Percentiles rank a stretch among this genome's conserved stretches.
Conservation (phyloP, 2,797 vertebrate genomes). For the Neosilurus hyrtlii region DNA sequence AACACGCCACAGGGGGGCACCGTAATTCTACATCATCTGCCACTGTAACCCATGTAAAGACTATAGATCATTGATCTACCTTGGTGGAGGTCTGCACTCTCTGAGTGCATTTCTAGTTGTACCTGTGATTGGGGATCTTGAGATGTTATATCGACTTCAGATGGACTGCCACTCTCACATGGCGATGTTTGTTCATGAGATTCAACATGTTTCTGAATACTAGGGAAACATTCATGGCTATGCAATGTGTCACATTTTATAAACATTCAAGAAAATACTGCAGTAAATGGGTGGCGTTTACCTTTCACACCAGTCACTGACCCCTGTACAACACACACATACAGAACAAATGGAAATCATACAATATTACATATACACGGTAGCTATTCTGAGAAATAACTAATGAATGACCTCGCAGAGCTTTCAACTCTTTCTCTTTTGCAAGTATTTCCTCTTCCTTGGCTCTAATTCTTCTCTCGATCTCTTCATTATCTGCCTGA, state of each 20-base stretch:
- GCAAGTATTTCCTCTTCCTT: slow-evolving; percentile 65
- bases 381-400: neutral
- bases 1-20: no score
- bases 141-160: slow-evolving; percentile 37
- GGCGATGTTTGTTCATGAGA: slow-evolving; percentile 42
- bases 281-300: slow-evolving; percentile 16
- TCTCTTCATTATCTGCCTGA: slow-evolving; percentile 66
- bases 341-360: neutral
- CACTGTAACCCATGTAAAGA: no score
- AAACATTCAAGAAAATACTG: neutral
- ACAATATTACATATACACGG: neutral
- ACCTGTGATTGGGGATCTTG: slow-evolving; percentile 49
- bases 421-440: slow-evolving; percentile 65
- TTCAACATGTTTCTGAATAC: slow-evolving; percentile 11
- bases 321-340: slow-evolving; percentile 24
- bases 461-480: slow-evolving; percentile 64
- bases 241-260: neutral
- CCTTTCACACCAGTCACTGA: slow-evolving; percentile 24
- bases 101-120: neutral
- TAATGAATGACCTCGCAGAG: slow-evolving; percentile 60
- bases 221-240: neutral
- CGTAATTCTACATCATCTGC: no score
- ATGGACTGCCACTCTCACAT: slow-evolving; percentile 36
- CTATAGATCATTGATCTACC: no score
- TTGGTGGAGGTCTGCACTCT: no score